Base-by-base conservation (phyloP, 2,113 vertebrate genomes). In the Microcebus jonahi region DNA sequence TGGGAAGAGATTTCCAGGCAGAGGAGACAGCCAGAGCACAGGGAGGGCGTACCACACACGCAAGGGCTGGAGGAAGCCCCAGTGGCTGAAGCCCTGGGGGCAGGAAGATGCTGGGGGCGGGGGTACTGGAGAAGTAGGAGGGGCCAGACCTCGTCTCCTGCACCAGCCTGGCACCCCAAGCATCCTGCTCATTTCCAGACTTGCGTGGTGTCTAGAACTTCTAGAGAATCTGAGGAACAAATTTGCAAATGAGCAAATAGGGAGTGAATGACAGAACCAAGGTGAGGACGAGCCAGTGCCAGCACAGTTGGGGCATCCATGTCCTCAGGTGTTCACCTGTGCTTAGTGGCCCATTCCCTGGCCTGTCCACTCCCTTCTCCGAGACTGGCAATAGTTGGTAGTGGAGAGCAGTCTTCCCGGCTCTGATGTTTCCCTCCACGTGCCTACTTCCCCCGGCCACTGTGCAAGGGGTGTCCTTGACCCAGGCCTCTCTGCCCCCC, bases 51-150 rank as follows among this genome's bases (percentile, higher is more conserved):
- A 77, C 70, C 85, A 68, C 96, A 93, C 91, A 68, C 96, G 61
- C 89, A 96, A 55, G 91, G 97, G 95, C 92, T 97, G 94, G 76
- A 95, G 94, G 90, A 96, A 95, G 48, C 48, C 48, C 8, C 48
- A 48, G 96, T 93, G 96, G 93, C 96, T 95, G 94, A 93, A 61
- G 63, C 71, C 85, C 91, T 94, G 29, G 25, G 31, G 27, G 8
- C 25, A 68, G 97, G 12, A 97, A 97, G 93, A 85, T 50, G n/a
- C 65, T 97, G 96, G 95, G 91, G 90, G 95, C 67, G 75, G 29
- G 11, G 8, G 48, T 1, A 6, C 31, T 25, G 25, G 88, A 76
- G 93, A 83, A 95, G 88, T 71, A 86, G 77, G 91, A 97, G 82
- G 95, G 84, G 84, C 77, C 81, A 53, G 20, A 15, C 59, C 23